Evolutionary conservation across 92 coral and sea anemone species (phyloP), one percentile per base, ranked within the genome.

Genomic region (Bergia puertoricense): DNA sequence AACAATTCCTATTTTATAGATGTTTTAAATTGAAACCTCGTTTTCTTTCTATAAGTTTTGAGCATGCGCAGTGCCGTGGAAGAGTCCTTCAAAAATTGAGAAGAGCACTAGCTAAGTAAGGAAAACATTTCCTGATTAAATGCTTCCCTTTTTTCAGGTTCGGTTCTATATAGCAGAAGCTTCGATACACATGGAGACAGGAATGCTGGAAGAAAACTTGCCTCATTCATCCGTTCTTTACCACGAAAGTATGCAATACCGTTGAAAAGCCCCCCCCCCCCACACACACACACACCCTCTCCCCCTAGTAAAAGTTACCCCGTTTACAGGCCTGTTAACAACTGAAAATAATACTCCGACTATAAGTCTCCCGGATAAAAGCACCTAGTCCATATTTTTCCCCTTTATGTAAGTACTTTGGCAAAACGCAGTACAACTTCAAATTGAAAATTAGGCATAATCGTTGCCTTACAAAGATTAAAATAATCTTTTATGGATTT

Each of bases 121-220:
- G 75, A 37, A 14, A 74, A 37, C 16, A 14, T 37, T 74, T 74
- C 48, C 79, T 13, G 79, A 74, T 14, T 48, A 37, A 23, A 6
- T 42, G 2, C 9, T 59, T 69, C 71, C 30, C 39, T 66, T 74
- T 36, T 84, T 46, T 15, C 86, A 84, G 87, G 87, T 84, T 14
- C 57, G 45, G 79, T 84, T 9, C 16, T 68, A 45, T 44, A 44
- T 45, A 84, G 67, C 30, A 36, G 87, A 71, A 20, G 38, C n/a
- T 84, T 69, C 48, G 87, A 84, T 48, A 74, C 74, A 42, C 11
- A 84, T 22, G 44, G 7, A 15, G 30, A 30, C n/a, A 37, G 46
- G 48, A 14, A 6, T 5, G 66, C 57, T 46, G 87, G 65, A 3
- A 11, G 11, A 16, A 45, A 16, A 71, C 30, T 84, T 36, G 87